A percentile compares a stretch with the other conserved stretches of the same genome.
Conservation (phyloP, 2,797 vertebrate genomes). For the Mormyrops attenuatus region DNA sequence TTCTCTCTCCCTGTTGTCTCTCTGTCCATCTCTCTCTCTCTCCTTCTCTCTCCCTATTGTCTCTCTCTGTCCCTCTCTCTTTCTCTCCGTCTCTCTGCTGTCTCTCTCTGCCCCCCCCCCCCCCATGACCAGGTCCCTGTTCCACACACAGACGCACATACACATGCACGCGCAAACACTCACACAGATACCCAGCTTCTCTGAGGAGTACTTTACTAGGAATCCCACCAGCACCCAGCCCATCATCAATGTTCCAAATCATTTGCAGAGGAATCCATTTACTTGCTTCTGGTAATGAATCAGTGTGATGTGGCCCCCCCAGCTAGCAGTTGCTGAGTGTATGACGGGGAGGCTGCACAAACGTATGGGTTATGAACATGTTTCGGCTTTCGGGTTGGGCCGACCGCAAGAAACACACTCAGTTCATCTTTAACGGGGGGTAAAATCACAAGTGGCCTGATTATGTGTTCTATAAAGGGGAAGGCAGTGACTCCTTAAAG, state of each 20-base stretch:
- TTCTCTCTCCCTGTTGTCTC: not conserved
- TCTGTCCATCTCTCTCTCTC: not conserved
- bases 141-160: too few relatives aligned
- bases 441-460: not conserved
- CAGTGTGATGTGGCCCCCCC: conserved; percentile 53
- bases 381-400: not conserved
- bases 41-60: not conserved
- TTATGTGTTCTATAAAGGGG: not conserved
- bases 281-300: conserved; percentile 63
- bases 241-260: conserved; percentile 74
- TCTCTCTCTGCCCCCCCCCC: not conserved
- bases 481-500: not conserved
- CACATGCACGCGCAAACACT: conserved; percentile 36
- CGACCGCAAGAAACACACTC: not conserved
- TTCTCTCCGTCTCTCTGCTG: not conserved
- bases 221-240: conserved; percentile 67
- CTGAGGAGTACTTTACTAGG: conserved; percentile 68
- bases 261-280: conserved; percentile 71
- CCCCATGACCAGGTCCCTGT: not conserved
- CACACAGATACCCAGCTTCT: conserved; percentile 69
- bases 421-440: not conserved
- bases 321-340: not conserved
- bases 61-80: not conserved
- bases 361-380: not conserved
- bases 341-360: conserved; percentile 28